phyloP scores from a whole-genome alignment of 2,797 vertebrate species.

The Acomys russatus region DNA sequence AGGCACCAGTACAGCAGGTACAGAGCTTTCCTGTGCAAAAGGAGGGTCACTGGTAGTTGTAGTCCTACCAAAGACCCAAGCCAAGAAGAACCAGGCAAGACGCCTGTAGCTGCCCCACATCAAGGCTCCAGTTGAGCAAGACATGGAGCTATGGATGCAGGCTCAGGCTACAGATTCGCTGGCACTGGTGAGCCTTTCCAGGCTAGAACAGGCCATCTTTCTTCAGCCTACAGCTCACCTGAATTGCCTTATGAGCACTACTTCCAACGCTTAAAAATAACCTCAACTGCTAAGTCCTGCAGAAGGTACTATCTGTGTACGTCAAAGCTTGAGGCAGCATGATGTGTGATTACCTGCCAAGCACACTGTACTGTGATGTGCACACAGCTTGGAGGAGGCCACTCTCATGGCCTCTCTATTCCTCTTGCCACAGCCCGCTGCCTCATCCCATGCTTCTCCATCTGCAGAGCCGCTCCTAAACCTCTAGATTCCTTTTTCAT shows the following conservation, averaged over 20 bases:
- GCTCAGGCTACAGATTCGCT: no score
- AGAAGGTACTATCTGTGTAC: neutral
- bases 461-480: fast-evolving
- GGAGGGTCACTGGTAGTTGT: neutral
- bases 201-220: neutral
- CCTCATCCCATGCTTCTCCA: neutral
- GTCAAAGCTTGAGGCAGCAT: neutral
- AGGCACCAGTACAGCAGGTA: neutral
- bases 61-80: neutral
- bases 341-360: neutral
- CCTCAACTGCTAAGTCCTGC: neutral
- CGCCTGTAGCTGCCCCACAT: neutral
- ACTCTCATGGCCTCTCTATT: fast-evolving
- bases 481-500: neutral
- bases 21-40: neutral
- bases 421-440: fast-evolving
- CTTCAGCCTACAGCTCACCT: neutral
- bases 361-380: neutral
- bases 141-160: neutral
- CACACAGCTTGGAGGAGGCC: neutral
- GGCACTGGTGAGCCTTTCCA: fast-evolving
- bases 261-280: neutral
- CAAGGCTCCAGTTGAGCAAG: neutral
- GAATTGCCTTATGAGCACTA: neutral
- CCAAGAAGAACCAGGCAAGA: neutral